Evolutionary conservation across 2,797 vertebrate genomes (phyloP), one percentile per base, ranked within the genome.

Genomic region (Sardinella longiceps): DNA sequence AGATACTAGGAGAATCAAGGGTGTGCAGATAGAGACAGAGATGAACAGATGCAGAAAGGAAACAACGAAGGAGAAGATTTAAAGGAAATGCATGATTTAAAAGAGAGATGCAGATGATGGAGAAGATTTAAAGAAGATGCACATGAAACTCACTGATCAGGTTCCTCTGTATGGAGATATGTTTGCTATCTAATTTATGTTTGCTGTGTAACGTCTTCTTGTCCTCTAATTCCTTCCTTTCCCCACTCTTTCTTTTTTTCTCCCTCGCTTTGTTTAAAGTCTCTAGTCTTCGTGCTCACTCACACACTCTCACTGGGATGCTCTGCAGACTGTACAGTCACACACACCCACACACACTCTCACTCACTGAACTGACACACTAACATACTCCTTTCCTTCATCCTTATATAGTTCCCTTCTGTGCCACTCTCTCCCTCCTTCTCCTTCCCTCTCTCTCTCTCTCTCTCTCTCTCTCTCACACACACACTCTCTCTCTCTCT

Each of bases 391-490:
- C 28, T 66, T 77, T 18, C 15, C 56, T 43, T 9, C 86, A 45
- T 51, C 82, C 89, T 89, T 93, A 88, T 91, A 91, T 84, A 88
- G 81, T n/a, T n/a, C 14, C 66, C 43, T 0, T 84, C 53, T 85
- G 87, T 77, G 88, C 91, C 89, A 89, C 87, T 89, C 84, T 87
- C 88, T 30, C 60, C 30, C 60, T 23, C 66, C 7, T 33, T 74
- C 66, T 39, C 66, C 18, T 33, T 74, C 20, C 20, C 66, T 74
- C 66, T 39, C 66, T 15, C 63, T 66, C n/a, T 11, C 63, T 5
- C 63, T 15, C 28, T 33, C 28, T 2, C 50, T 51, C 87, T 89
- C 84, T 87, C 88, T 7, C n/a, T 60, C n/a, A n/a, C n/a, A n/a
- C n/a, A n/a, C n/a, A n/a, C n/a, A n/a, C n/a, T 3, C 58, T 28